These are phyloP conservation scores for Idaea aversata DNA, from an alignment of 2,888 invertebrate species.

Conservation along the genomic window DNA sequence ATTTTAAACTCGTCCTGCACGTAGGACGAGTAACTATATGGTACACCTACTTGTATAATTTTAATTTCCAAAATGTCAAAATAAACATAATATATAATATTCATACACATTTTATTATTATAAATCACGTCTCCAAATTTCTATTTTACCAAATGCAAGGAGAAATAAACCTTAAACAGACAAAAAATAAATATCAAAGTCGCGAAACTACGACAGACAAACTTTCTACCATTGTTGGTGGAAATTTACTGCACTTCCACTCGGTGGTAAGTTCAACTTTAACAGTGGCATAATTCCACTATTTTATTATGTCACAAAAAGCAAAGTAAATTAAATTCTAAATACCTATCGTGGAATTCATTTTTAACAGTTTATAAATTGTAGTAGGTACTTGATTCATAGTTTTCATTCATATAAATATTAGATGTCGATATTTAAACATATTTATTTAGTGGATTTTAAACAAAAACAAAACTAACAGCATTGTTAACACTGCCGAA, in stretches of 20 bases:
- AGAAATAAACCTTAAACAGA: neutral
- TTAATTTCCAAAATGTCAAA: no score
- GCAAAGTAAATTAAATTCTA: neutral
- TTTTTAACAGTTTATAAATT: neutral
- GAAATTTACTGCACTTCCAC: slow-evolving; percentile 13
- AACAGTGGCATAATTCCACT: slow-evolving; percentile 15
- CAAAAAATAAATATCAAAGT: neutral
- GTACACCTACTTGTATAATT: no score
- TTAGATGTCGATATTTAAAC: no score
- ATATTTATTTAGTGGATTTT: no score
- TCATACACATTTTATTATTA: no score
- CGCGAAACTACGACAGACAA: neutral
- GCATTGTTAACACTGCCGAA: no score
- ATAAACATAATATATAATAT: no score
- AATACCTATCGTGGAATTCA: neutral
- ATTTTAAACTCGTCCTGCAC: no score
- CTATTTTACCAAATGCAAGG: neutral
- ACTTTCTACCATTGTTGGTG: neutral
- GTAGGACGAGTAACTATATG: no score
- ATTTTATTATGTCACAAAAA: neutral
- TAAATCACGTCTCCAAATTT: neutral
- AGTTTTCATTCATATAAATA: no score
- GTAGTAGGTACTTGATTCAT: no score
- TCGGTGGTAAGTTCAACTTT: slow-evolving; percentile 20
- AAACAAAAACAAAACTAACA: no score